These are phyloP conservation scores for Argyra leucocephala DNA, from an alignment of 2,888 invertebrate species.

Conservation along the genomic window DNA sequence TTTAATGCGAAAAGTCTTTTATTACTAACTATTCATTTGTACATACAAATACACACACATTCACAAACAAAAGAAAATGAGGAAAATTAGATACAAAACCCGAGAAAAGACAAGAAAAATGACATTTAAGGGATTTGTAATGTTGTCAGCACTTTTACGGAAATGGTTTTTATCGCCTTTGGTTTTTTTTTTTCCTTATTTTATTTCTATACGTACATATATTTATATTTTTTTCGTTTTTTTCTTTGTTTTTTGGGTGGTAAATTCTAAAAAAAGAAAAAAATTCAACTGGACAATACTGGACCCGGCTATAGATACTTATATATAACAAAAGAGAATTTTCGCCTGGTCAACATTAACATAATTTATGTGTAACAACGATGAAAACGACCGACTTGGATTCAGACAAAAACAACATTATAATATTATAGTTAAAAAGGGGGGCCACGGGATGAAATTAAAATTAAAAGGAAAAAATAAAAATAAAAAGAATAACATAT, in stretches of 20 bases:
- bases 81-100: not conserved
- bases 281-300: too few relatives aligned
- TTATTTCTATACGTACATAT: not conserved
- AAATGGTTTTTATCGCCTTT: slow-evolving; percentile 6
- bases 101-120: not conserved
- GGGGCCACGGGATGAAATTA: not conserved
- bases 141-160: slow-evolving; percentile 3
- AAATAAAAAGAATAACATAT: not conserved
- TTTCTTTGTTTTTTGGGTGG: too few relatives aligned
- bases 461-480: not conserved
- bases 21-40: not conserved
- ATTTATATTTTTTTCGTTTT: too few relatives aligned
- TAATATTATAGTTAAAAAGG: too few relatives aligned
- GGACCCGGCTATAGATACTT: too few relatives aligned
- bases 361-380: not conserved
- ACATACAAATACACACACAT: not conserved
- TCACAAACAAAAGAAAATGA: not conserved
- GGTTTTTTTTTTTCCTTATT: not conserved
- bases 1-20: not conserved
- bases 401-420: not conserved
- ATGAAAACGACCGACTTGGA: not conserved
- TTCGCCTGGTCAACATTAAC: slow-evolving; percentile 1
- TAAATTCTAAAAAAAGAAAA: too few relatives aligned
- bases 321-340: not conserved
- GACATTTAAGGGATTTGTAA: slow-evolving; percentile 6